Base-by-base conservation (phyloP, 2,888 invertebrate genomes). In the Apamea sordens region DNA sequence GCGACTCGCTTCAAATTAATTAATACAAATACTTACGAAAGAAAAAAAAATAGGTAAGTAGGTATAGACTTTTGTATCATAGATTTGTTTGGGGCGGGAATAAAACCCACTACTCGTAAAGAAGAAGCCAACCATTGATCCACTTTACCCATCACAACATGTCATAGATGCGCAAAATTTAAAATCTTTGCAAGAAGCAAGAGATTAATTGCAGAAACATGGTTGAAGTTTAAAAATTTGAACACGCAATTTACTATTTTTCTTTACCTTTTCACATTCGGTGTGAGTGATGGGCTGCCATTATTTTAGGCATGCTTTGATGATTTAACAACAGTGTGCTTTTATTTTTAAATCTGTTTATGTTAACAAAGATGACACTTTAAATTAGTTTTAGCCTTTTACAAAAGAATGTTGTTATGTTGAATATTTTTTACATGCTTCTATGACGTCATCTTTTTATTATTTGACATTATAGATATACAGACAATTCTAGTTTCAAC, bases 201-300 rank as follows among this genome's bases (percentile, higher is more conserved):
- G n/a, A 70, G 28, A 75, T 61, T 76, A 32, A 82, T 78, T 50
- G 8, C 44, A 5, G 44, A 78, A 78, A 67, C 84, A 75, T 81
- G 81, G 50, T 53, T 11, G 4, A 1, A 65, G 75, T 75, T 7
- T 76, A 73, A 83, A 70, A 70, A 75, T 0, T 21, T 28, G 1
- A 10, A 64, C 24, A 36, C n/a, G 56, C n/a, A 24, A 56, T 67
- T 50, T 67, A 47, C 3, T 53, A 75, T 65, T 81, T 67, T 77
- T 53, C 2, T 73, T 50, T 7, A 24, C 10, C 1, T 56, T 81
- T 28, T n/a, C n/a, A 74, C 84, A 80, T 73, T 72, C n/a, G 0
- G 80, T 71, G 68, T 21, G 0, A 67, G 2, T 15, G 11, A 68
- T 59, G n/a, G n/a, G 24, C 28, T 59, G 59, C 67, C 72, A 70